Evolutionary conservation across 1,140 invertebrate genomes (phyloP), one percentile per base, ranked within the genome.

Genomic region (Pentalonia nigronervosa): DNA sequence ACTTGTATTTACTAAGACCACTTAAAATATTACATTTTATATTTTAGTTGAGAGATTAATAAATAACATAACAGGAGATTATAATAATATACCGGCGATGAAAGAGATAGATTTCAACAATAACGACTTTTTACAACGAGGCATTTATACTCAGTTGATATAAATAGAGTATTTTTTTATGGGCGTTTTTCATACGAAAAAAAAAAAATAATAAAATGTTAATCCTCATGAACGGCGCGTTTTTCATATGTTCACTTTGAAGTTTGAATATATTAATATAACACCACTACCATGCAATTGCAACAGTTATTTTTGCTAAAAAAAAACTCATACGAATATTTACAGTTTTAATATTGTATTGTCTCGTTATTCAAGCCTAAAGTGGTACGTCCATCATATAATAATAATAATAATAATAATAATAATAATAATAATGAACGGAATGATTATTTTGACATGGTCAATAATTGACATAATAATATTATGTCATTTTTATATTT

Each of bases 151-250:
- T 4, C 14, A n/a, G 60, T 76, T 76, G 14, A 30, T 76, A 76
- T n/a, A 76, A 76, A 76, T 76, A 30, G 4, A n/a, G 11, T 14
- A 76, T 34, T n/a, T n/a, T 67, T 76, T 76, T 67, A 14, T n/a
- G n/a, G 60, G n/a, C 11, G n/a, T 76, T 76, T n/a, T 76, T n/a
- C 6, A 76, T 76, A 7, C 4, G 14, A 76, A n/a, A 76, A 76
- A 67, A 67, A 67, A 56, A 56, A 56, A 56, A n/a, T 67, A n/a
- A 76, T 76, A n/a, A 76, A 76, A 76, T 76, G 60, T n/a, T 76
- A 76, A n/a, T 76, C 60, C 30, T 67, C 30, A 1, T 7, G 60
- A 76, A 76, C 11, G 60, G 23, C n/a, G 30, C 25, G 60, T 67
- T 67, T 4, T n/a, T 76, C n/a, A n/a, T 76, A 76, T 76, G 60